Conservation (phyloP, 2,888 invertebrate species). For the Zygothrica quintamaculata region DNA sequence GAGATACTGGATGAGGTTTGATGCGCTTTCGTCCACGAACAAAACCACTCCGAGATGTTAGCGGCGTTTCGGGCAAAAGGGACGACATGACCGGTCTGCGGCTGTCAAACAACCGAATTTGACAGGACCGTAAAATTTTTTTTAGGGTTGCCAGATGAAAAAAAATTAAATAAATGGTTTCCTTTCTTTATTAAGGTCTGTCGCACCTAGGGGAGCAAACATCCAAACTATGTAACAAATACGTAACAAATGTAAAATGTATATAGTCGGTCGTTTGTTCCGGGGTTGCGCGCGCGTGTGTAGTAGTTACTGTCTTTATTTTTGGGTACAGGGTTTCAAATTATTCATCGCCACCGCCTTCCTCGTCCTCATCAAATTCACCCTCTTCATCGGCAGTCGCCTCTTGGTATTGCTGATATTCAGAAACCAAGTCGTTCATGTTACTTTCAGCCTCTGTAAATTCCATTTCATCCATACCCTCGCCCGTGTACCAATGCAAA, state of each 20-base stretch:
- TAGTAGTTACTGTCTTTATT: background rate
- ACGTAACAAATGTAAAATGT: conserved; percentile 22
- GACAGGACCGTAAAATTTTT: background rate
- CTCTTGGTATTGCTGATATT: conserved; percentile 97
- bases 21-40: conserved; percentile 38
- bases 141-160: conserved; percentile 1
- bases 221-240: conserved; percentile 15
- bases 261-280: conserved; percentile 34
- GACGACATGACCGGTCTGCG: conserved; percentile 9
- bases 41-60: conserved; percentile 20
- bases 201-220: conserved; percentile 5
- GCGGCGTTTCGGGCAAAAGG: conserved; percentile 16
- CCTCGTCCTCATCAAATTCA: conserved; percentile 89
- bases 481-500: conserved; percentile 99
- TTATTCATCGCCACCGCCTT: conserved; percentile 83
- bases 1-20: conserved; percentile 29
- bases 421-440: conserved; percentile 97
- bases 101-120: conserved; percentile 1
- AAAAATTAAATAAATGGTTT: background rate
- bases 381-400: conserved; percentile 93
- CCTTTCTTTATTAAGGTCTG: background rate
- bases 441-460: conserved; percentile 98
- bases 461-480: conserved; percentile 99
- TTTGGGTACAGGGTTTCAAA: background rate
- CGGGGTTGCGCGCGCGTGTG: conserved; percentile 5